These are phyloP conservation scores for Nephotettix cincticeps DNA, from an alignment of 1,140 invertebrate species.

Conservation along the genomic window DNA sequence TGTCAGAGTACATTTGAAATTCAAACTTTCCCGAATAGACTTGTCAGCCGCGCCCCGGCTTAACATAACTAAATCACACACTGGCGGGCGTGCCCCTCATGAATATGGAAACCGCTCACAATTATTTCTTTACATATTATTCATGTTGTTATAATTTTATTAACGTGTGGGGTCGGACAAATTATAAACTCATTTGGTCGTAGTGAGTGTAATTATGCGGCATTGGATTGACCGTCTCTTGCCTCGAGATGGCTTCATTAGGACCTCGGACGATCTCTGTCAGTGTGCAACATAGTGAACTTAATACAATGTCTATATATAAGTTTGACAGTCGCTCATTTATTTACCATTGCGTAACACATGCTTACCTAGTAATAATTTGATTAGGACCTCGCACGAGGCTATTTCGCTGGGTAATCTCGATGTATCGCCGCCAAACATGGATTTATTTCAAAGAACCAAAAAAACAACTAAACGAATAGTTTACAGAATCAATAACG, in stretches of 20 bases:
- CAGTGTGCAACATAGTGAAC: too few relatives aligned
- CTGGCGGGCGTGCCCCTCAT: conserved; percentile 9
- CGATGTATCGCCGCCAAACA: too few relatives aligned
- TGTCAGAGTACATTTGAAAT: conserved; percentile 21
- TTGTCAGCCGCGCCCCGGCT: conserved; percentile 1
- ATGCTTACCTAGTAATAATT: too few relatives aligned
- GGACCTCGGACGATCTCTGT: too few relatives aligned
- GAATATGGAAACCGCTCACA: conserved; percentile 16
- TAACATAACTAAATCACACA: conserved; percentile 12
- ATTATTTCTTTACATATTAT: conserved; percentile 22
- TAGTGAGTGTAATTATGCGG: neutral
- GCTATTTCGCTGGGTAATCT: too few relatives aligned
- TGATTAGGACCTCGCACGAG: too few relatives aligned
- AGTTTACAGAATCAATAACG: too few relatives aligned
- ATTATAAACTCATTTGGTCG: conserved; percentile 17
- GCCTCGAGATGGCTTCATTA: conserved; percentile 10
- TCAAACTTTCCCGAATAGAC: conserved; percentile 20
- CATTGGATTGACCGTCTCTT: neutral
- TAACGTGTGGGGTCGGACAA: neutral
- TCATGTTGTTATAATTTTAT: conserved; percentile 20
- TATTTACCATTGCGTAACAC: too few relatives aligned
- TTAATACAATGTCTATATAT: too few relatives aligned
- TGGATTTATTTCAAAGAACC: too few relatives aligned
- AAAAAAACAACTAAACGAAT: too few relatives aligned
- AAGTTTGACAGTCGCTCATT: too few relatives aligned